A percentile compares a stretch with the other conserved stretches of the same genome.
Evolutionary conservation across 2,888 invertebrate genomes (phyloP).

Genomic region (Apotomis capreana): DNA sequence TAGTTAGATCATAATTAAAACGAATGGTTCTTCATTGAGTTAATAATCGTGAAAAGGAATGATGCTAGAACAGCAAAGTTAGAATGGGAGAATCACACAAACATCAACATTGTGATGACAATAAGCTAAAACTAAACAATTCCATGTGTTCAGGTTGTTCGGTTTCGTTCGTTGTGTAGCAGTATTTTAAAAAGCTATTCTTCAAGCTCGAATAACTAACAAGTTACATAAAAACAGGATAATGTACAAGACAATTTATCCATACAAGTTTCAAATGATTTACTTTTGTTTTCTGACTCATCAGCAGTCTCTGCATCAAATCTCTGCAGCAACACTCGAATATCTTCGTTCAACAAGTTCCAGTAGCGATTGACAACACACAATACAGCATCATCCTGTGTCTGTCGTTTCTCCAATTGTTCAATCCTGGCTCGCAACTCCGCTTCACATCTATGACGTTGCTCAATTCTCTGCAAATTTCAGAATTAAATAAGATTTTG

Average conservation of each 20-base stretch:
- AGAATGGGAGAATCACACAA: too few relatives aligned
- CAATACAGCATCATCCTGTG: constrained; percentile 98
- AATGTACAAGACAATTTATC: neutral
- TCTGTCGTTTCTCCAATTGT: constrained; percentile 96
- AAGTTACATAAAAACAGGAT: neutral
- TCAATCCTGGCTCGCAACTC: constrained; percentile 96
- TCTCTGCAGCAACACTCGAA: constrained; percentile 95
- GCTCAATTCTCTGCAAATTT: constrained; percentile 90
- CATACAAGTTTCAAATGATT: constrained; percentile 45
- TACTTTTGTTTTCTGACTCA: constrained; percentile 97
- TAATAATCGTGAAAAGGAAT: too few relatives aligned
- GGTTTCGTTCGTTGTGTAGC: too few relatives aligned
- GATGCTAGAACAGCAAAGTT: too few relatives aligned
- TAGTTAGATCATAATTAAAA: too few relatives aligned
- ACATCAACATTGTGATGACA: too few relatives aligned
- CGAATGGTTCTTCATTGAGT: too few relatives aligned
- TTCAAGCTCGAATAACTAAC: neutral
- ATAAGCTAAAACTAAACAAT: too few relatives aligned
- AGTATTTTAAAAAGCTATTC: too few relatives aligned
- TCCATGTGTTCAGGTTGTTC: too few relatives aligned
- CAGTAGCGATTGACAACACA: constrained; percentile 99
- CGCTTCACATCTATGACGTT: constrained; percentile 93
- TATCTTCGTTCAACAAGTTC: constrained; percentile 98
- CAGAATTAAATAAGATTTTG: constrained; percentile 28
- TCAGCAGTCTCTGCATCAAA: constrained; percentile 99